Evolutionary conservation across 2,888 invertebrate genomes (phyloP), one percentile per base, ranked within the genome.

Genomic region (Temnothorax unifasciatus): DNA sequence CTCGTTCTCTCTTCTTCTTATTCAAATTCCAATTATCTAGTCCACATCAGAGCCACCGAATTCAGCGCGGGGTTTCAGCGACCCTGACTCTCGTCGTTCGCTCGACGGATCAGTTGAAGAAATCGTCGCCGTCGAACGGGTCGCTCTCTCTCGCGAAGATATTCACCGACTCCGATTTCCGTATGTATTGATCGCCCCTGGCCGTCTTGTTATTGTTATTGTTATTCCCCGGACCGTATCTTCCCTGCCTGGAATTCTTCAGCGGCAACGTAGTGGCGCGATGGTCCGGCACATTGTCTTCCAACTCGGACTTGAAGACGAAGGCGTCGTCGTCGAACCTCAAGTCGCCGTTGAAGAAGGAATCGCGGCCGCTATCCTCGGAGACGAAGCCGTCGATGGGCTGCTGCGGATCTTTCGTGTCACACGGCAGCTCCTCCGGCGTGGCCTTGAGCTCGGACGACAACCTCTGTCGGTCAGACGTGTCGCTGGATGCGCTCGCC

Each of bases 41-140:
- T 47, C 47, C 57, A 44, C 44, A 59, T 54, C 54, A 41, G 11
- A 15, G 57, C 69, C 74, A 52, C 54, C 15, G 79, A 83, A 71
- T 79, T 82, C 75, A 85, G 47, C 73, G 75, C 64, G 52, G 64
- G 18, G 3, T 77, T 77, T 29, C 25, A n/a, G 34, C 75, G 52
- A 63, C 5, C 29, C 15, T 61, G n/a, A 8, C 41, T 47, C 15
- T 38, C 47, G 71, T 64, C 84, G 41, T 73, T 25, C 44, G 69
- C n/a, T 63, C 68, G 50, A 41, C 82, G 34, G 89, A 92, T 94
- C 93, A 92, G 88, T 94, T 97, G 93, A 98, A 98, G 95, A 98
- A 98, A 90, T 98, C 98, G 91, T 98, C 98, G 77, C 97, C 97
- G 90, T 98, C 98, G 93, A 98, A 98, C 1, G 98, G 98, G 95